Evolutionary conservation across 2,113 vertebrate genomes (phyloP), one percentile per base, ranked within the genome.

Genomic region (Callospermophilus lateralis): DNA sequence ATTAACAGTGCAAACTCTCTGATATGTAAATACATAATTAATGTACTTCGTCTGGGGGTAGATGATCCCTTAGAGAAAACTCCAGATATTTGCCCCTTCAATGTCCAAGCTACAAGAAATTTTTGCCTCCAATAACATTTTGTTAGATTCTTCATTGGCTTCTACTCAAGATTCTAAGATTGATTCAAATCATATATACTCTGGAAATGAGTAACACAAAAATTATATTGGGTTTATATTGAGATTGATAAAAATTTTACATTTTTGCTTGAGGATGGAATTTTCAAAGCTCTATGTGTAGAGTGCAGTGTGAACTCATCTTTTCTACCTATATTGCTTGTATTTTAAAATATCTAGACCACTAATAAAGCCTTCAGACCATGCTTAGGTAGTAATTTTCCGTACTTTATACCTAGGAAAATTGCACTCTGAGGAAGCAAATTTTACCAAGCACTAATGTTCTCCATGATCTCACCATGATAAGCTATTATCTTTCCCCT

Each of bases 351-450:
- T 70, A 89, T 42, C 53, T 84, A 68, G 53, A 72, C 8, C 61
- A 72, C 4, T 90, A 70, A 93, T 86, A 89, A 93, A 83, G 32
- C n/a, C 89, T 73, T 97, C 51, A 93, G 19, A 26, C 61, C 70
- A 17, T 79, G 32, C 42, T 90, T 74, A 26, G 74, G 17, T 67
- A 79, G 68, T 28, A 96, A 87, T 96, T 96, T 93, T 90, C 65
- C 32, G 79, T 85, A 93, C 4, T 93, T 93, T 87, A 68, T 79
- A n/a, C 22, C 22, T 83, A 10, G 10, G 20, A 39, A 96, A 95
- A 63, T 76, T 81, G 70, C 34, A 84, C 45, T 86, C 19, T 63
- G 37, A 55, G n/a, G 51, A 78, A 90, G 24, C 9, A 63, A 19
- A 13, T 81, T 95, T 96, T 83, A n/a, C 51, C 28, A 92, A 74